Conservation (phyloP, 2,888 invertebrate species). For the Torymus texanus region DNA sequence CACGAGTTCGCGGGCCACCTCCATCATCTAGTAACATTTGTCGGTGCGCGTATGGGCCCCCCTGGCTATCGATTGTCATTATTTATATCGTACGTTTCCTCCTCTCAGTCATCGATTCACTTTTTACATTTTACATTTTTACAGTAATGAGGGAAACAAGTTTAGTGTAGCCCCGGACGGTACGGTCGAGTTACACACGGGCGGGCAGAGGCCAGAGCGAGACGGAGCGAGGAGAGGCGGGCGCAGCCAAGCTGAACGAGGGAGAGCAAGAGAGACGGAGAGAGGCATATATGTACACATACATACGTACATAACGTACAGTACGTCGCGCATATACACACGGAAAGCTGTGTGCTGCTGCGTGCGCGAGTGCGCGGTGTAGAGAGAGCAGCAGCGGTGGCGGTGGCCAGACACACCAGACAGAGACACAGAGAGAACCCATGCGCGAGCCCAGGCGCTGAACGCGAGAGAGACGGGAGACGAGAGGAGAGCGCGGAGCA, state of each 20-base stretch:
- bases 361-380: no score
- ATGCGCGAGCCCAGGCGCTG: slow-evolving; percentile 57
- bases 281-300: neutral
- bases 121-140: slow-evolving; percentile 74
- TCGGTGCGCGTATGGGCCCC: slow-evolving; percentile 58
- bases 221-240: no score
- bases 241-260: slow-evolving; percentile 29
- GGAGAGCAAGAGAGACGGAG: slow-evolving; percentile 31
- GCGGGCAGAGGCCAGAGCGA: no score
- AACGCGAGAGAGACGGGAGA: slow-evolving; percentile 49
- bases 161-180: slow-evolving; percentile 66
- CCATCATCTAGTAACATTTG: slow-evolving; percentile 65
- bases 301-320: no score
- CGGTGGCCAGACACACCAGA: no score
- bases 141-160: slow-evolving; percentile 71
- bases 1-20: neutral
- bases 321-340: no score
- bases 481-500: slow-evolving; percentile 51
- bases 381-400: slow-evolving; percentile 10
- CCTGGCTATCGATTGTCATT: slow-evolving; percentile 75
- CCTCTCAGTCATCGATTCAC: slow-evolving; percentile 76
- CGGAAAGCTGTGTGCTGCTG: no score
- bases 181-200: slow-evolving; percentile 62
- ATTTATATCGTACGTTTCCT: slow-evolving; percentile 75
- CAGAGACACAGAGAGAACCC: slow-evolving; percentile 42